phyloP scores from a whole-genome alignment of 2,888 invertebrate genomes.

The Coleophora flavipennella region DNA sequence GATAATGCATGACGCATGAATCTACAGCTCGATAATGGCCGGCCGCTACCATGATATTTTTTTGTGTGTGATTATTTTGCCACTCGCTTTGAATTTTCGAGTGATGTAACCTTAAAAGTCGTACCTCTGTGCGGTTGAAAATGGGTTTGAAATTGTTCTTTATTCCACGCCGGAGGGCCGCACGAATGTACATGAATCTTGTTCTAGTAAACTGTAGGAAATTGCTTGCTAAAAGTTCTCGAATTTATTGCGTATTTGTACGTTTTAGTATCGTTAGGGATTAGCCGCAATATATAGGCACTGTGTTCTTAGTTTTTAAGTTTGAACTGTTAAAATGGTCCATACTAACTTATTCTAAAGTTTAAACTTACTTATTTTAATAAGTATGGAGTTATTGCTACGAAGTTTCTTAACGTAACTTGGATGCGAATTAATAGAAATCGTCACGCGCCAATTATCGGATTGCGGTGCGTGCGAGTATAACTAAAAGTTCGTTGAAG shows the following conservation, averaged over 20 bases:
- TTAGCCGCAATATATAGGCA: conserved; percentile 20
- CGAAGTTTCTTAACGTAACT: not conserved
- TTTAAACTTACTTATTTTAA: not conserved
- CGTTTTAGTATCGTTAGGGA: conserved; percentile 20
- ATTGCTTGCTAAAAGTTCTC: conserved; percentile 63
- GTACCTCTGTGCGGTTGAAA: conserved; percentile 20
- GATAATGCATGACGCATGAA: no score
- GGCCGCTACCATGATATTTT: no score
- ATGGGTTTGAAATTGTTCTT: conserved; percentile 21
- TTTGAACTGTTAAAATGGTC: not conserved
- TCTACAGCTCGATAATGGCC: no score
- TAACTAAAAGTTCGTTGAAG: no score
- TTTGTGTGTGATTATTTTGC: no score
- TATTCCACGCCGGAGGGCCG: conserved; percentile 15
- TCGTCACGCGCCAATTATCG: no score
- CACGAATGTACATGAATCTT: conserved; percentile 42
- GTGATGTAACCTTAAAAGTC: conserved; percentile 14
- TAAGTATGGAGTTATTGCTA: not conserved
- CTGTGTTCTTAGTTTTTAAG: not conserved
- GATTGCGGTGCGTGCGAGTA: no score
- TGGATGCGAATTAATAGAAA: no score
- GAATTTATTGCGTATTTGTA: conserved; percentile 55
- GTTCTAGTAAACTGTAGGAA: conserved; percentile 55
- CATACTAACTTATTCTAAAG: not conserved
- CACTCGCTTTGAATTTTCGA: not conserved